These are phyloP conservation scores for Vanessa atalanta DNA, from an alignment of 1,140 invertebrate genomes.

Conservation along the genomic window DNA sequence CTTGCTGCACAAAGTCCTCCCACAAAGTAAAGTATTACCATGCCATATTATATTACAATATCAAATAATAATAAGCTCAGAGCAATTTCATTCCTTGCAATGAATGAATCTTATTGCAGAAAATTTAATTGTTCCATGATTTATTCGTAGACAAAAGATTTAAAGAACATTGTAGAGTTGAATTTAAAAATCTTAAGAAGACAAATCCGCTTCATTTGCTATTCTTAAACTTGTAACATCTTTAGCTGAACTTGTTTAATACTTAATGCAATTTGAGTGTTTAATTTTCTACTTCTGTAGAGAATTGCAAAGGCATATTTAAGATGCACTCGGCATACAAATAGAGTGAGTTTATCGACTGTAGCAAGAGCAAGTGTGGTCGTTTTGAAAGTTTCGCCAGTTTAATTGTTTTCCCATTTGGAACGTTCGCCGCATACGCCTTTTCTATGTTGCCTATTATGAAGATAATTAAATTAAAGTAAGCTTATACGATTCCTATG, in stretches of 20 bases:
- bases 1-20: too few relatives aligned
- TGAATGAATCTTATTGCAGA: not conserved
- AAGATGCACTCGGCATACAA: constrained; percentile 46
- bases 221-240: constrained; percentile 27
- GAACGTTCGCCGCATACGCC: constrained; percentile 43
- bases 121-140: constrained; percentile 7
- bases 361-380: constrained; percentile 48
- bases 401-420: constrained; percentile 69
- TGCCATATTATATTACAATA: not conserved
- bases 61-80: not conserved
- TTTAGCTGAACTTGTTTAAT: constrained; percentile 22
- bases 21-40: too few relatives aligned
- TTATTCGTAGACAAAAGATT: constrained; percentile 7
- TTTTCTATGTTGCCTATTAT: constrained; percentile 48
- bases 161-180: constrained; percentile 5
- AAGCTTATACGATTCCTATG: constrained; percentile 44
- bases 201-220: constrained; percentile 28
- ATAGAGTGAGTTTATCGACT: constrained; percentile 44
- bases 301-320: constrained; percentile 39
- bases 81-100: not conserved
- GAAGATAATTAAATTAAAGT: constrained; percentile 60
- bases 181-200: constrained; percentile 15
- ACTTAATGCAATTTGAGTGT: constrained; percentile 26
- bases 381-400: constrained; percentile 51
- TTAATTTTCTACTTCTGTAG: constrained; percentile 24